Base-by-base conservation (phyloP, 2,113 vertebrate species). In the Scytalopus superciliaris region DNA sequence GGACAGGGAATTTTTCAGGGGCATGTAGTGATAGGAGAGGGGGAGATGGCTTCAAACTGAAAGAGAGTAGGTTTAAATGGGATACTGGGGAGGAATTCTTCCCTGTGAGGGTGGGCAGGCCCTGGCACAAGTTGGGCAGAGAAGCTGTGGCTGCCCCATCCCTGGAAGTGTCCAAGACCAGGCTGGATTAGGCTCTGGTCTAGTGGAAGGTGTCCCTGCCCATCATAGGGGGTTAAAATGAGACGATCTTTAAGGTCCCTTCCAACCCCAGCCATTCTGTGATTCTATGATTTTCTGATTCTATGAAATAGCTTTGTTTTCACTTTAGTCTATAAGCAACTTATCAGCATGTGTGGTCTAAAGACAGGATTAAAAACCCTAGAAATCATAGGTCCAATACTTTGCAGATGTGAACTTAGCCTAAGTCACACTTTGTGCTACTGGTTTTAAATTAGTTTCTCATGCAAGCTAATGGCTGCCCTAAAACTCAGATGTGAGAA, bases 151-250 rank as follows among this genome's bases (percentile, higher is more conserved):
- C 47, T 52, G 27, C 27, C 19, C 27, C 68, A 52, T 52, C 68
- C n/a, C 35, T 69, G 67, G 45, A 8, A 69, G 14, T 31, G 19
- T 52, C 27, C 18, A 52, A 70, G 47, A 13, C 47, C 47, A 39
- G 18, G 27, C 14, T 69, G 47, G 47, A 50, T 50, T 4, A 50
- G 47, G 19, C 25, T 69, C 47, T 60, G 53, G 12, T 6, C 55
- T 31, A 22, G 17, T 33, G 49, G 18, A 56, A 69, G 40, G 6
- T 24, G 60, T 23, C 47, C n/a, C 55, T 55, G 35, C 14, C 63
- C 27, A 3, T 0, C 0, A 25, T 31, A 33, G 0, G 1, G 40
- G 25, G 21, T 7, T 31, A 8, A 25, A 76, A 35, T 28, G 4
- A 40, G n/a, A 19, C 33, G 21, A 63, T 23, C 9, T 49, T 47